Evolutionary conservation across 2,797 vertebrate species (phyloP), one percentile per base, ranked within the genome.

Genomic region (Leuciscus waleckii): DNA sequence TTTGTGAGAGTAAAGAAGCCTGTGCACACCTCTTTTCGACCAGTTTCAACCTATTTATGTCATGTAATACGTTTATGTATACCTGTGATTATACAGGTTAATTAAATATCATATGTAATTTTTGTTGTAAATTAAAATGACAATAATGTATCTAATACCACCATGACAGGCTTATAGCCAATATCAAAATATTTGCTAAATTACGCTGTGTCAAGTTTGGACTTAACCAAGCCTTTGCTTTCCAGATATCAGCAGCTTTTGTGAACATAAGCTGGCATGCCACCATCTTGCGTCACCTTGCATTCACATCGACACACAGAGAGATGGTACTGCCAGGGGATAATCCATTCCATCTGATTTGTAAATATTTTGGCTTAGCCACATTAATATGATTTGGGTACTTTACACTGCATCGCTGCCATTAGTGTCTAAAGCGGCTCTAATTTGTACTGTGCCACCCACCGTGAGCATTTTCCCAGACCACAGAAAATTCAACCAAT

Each of bases 331-430:
- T 94, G 93, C 95, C 96, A 95, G 95, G 93, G 92, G 94, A 92
- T 90, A 93, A 92, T 92, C 94, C 91, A 92, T 94, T 95, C 94
- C 93, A 93, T 94, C 93, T 91, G 91, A 95, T 96, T 97, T 96
- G 95, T 96, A 95, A 95, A 95, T 94, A 94, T 96, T 95, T 95
- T 95, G 93, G 95, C 94, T 97, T 95, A 97, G 93, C 91, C 91
- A 85, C 90, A 91, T 92, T 96, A 97, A 97, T 95, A 95, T 94
- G 96, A 96, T 97, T 96, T 96, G 92, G 93, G 95, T 95, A 95
- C 96, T 97, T 96, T 96, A 96, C 95, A 93, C 96, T 94, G 94
- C 96, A 95, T 93, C 92, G 94, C 94, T 95, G 94, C 93, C 91
- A 94, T 93, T 94, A 96, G 90, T 95, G 88, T 87, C 92, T 95